Base-by-base conservation (phyloP, 2,113 vertebrate species). In the Empidonax traillii region DNA sequence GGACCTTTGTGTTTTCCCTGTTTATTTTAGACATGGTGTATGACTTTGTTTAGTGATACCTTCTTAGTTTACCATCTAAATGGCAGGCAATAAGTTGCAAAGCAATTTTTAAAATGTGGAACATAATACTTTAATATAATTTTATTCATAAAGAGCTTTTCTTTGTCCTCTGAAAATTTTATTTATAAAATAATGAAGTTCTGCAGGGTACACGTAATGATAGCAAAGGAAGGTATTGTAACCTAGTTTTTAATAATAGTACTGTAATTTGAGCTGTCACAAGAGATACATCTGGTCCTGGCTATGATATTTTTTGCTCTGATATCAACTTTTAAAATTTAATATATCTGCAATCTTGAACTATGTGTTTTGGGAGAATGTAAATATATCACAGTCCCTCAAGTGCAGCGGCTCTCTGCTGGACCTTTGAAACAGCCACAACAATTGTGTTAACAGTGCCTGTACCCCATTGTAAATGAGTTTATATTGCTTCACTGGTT, bases 181-280 rank as follows among this genome's bases (percentile, higher is more conserved):
- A 89, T 96, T 94, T 95, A 76, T 89, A 90, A 93, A 85, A 71
- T 65, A 85, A 85, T 76, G 27, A 85, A 59, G 7, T 90, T 93
- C 59, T 91, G 39, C 67, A 71, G 46, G 7, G 33, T 9, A 5
- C 73, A 31, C 0, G 0, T 88, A 63, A 80, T 73, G 51, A 53
- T 59, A 83, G 73, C 44, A 80, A 85, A 59, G 55, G 43, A 85
- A 77, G 5, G 5, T 88, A 39, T 77, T 80, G 7, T 84, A 95
- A 87, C 81, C 90, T 74, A 80, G 3, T 84, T 96, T 94, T 93
- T 90, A 96, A 67, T 94, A 94, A 93, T 77, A 91, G 90, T 69
- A 91, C n/a, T 77, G 47, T 87, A 96, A 93, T 96, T 93, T 88
- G 87, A 83, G 18, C 56, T 74, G 33, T 88, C 75, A 84, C 61